These are phyloP conservation scores for Spinibarbus caldwelli DNA, from an alignment of 2,797 vertebrate species.

Conservation along the genomic window DNA sequence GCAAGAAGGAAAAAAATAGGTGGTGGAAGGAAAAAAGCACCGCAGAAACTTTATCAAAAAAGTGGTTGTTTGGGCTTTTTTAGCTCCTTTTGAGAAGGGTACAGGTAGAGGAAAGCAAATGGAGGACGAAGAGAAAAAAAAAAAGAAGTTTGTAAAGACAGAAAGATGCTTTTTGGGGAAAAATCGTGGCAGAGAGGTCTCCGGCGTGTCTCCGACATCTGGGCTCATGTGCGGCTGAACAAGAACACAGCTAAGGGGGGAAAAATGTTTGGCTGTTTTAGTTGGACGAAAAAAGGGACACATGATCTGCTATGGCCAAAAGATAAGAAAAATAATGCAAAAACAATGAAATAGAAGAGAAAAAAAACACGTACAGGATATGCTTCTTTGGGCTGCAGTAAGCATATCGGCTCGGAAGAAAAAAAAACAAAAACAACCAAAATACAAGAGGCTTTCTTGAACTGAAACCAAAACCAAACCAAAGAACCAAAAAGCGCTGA, in stretches of 20 bases:
- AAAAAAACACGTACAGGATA: constrained; percentile 88
- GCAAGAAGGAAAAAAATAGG: constrained; percentile 86
- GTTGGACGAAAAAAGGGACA: constrained; percentile 99
- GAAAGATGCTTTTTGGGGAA: constrained; percentile 76
- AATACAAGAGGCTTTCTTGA: constrained; percentile 62
- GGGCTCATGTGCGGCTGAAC: constrained; percentile 90
- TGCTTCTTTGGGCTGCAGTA: constrained; percentile 91
- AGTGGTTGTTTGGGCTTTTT: constrained; percentile 92
- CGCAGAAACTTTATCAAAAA: constrained; percentile 90
- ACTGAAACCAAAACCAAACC: constrained; percentile 52
- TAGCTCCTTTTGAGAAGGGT: constrained; percentile 73
- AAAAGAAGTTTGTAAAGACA: constrained; percentile 92
- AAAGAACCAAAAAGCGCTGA: constrained; percentile 81
- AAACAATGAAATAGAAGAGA: constrained; percentile 45
- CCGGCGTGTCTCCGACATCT: constrained; percentile 97
- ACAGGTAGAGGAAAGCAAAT: constrained; percentile 91
- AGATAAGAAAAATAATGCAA: constrained; percentile 75
- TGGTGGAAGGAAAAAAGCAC: constrained; percentile 86
- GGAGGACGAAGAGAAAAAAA: constrained; percentile 85
- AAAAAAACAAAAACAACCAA: not conserved
- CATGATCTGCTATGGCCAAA: constrained; percentile 97
- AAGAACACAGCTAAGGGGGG: constrained; percentile 99
- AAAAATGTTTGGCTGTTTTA: constrained; percentile 99
- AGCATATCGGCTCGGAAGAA: constrained; percentile 88
- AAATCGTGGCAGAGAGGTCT: constrained; percentile 83